These are phyloP conservation scores for Pygoscelis adeliae DNA, from an alignment of 2,113 vertebrate genomes.

Conservation along the genomic window DNA sequence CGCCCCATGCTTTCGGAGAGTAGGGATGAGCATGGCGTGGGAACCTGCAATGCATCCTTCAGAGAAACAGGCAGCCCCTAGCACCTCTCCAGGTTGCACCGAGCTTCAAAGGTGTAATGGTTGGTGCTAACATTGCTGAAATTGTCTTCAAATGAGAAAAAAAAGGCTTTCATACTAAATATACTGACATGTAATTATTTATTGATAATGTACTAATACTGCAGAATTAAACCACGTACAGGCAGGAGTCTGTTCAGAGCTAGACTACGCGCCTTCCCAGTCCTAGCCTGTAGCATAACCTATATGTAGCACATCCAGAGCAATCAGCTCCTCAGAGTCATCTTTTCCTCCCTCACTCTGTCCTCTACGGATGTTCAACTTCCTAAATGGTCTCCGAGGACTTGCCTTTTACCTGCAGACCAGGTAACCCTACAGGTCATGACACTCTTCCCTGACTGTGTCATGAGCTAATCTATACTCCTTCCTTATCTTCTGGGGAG, in stretches of 20 bases:
- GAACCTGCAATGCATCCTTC: background rate
- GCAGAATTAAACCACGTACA: background rate
- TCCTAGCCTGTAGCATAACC: background rate
- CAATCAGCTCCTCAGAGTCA: background rate
- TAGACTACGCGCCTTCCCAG: background rate
- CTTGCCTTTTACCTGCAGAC: background rate
- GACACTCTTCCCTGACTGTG: background rate
- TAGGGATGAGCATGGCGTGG: rapidly evolving
- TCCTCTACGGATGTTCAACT: background rate
- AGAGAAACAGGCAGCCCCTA: background rate
- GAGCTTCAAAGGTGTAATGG: background rate
- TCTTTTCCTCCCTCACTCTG: background rate
- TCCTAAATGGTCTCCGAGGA: background rate
- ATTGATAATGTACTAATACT: background rate
- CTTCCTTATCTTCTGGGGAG: background rate
- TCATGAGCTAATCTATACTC: background rate
- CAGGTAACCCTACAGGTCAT: background rate
- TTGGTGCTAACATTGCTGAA: background rate
- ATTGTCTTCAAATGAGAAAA: background rate
- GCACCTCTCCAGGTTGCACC: background rate
- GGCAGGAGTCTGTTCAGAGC: background rate
- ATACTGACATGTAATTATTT: background rate
- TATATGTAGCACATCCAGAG: background rate
- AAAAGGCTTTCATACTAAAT: background rate
- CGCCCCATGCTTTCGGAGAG: rapidly evolving